These are phyloP conservation scores for Cantharis rustica DNA, from an alignment of 2,888 invertebrate species.

Conservation along the genomic window DNA sequence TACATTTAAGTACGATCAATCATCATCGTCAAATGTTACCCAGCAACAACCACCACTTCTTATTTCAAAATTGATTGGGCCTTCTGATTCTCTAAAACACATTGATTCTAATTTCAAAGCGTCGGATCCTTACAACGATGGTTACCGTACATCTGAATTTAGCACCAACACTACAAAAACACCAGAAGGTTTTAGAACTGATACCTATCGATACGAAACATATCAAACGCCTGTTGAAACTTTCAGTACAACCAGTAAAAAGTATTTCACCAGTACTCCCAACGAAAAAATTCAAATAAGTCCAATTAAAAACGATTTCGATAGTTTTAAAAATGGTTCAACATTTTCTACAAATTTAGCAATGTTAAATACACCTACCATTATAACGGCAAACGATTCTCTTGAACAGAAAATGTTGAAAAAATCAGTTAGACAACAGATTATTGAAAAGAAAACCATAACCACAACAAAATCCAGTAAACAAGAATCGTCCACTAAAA, in stretches of 20 bases:
- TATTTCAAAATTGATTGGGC: slow-evolving; percentile 5
- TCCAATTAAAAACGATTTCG: slow-evolving; percentile 40
- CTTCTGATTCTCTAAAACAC: neutral
- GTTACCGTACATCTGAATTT: slow-evolving; percentile 50
- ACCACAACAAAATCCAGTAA: slow-evolving; percentile 62
- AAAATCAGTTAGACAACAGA: slow-evolving; percentile 70
- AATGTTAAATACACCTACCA: slow-evolving; percentile 48
- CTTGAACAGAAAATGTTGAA: slow-evolving; percentile 70
- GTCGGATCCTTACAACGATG: slow-evolving; percentile 35
- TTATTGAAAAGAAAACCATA: slow-evolving; percentile 70
- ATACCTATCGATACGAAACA: slow-evolving; percentile 51
- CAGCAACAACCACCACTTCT: neutral
- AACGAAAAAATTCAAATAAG: slow-evolving; percentile 32
- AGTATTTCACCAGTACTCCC: slow-evolving; percentile 49
- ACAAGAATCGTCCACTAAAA: slow-evolving; percentile 54
- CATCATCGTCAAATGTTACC: neutral
- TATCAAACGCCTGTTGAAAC: slow-evolving; percentile 46
- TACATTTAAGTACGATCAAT: slow-evolving; percentile 27
- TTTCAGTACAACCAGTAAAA: slow-evolving; percentile 48
- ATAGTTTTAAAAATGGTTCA: slow-evolving; percentile 34
- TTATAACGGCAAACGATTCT: slow-evolving; percentile 60
- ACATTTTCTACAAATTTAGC: slow-evolving; percentile 50
- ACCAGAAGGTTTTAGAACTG: slow-evolving; percentile 52
- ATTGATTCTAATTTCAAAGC: slow-evolving; percentile 2
- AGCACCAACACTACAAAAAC: slow-evolving; percentile 51